phyloP scores from a whole-genome alignment of 2,113 vertebrate species.

The Vulpes ferrilata region DNA sequence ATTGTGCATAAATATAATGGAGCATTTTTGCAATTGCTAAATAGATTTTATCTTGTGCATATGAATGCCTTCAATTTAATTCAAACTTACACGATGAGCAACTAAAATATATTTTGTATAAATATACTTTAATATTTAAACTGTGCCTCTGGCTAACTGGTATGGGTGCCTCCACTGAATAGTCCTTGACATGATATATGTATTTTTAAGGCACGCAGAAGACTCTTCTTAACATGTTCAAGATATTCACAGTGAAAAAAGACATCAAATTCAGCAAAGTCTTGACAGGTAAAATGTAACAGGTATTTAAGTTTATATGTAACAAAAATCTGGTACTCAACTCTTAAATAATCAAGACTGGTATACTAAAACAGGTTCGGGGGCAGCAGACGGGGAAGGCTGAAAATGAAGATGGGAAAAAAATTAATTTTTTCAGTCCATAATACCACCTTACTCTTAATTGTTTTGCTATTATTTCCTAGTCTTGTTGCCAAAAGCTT shows the following conservation, averaged over 20 bases:
- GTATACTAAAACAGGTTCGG: neutral
- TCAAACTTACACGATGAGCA: conserved; percentile 32
- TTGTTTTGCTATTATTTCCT: neutral
- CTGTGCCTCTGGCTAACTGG: neutral
- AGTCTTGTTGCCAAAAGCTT: neutral
- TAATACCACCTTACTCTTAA: neutral
- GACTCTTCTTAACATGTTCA: neutral
- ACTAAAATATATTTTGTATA: conserved; percentile 56
- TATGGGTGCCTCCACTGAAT: neutral
- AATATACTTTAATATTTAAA: conserved; percentile 60
- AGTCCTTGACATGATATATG: neutral
- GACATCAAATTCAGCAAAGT: conserved; percentile 20
- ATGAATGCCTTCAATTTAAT: conserved; percentile 60
- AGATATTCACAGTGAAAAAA: neutral
- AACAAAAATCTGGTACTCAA: neutral
- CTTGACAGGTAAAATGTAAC: neutral
- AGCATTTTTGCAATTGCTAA: conserved; percentile 61
- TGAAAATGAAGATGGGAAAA: neutral
- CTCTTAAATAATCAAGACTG: neutral
- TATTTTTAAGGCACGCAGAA: neutral
- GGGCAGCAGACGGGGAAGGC: neutral
- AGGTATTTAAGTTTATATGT: neutral
- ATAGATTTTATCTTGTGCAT: conserved; percentile 57
- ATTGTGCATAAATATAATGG: conserved; percentile 67
- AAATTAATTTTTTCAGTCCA: neutral